Evolutionary conservation across 2,797 vertebrate species (phyloP).

Genomic region (Spea hammondii): DNA sequence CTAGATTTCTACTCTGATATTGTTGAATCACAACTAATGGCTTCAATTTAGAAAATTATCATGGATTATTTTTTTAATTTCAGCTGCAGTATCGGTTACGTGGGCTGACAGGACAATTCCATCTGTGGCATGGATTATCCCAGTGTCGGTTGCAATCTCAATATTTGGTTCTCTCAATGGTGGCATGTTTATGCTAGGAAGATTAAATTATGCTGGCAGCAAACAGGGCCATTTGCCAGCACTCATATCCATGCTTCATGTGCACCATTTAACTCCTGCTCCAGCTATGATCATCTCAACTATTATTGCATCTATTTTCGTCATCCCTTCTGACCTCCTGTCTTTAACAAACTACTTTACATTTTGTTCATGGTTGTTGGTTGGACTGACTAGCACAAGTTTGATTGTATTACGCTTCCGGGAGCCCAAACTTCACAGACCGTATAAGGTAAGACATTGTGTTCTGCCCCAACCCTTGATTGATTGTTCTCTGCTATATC

Average conservation of each 20-base stretch:
- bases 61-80: conserved; percentile 48
- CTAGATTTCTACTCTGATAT: too few relatives aligned
- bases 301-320: conserved; percentile 62
- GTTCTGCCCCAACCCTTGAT: too few relatives aligned
- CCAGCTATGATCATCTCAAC: conserved; percentile 67
- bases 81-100: conserved; percentile 69
- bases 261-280: conserved; percentile 63
- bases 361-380: conserved; percentile 61
- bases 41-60: too few relatives aligned
- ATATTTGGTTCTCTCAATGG: conserved; percentile 65
- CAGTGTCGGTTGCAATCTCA: conserved; percentile 66
- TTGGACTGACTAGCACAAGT: conserved; percentile 63
- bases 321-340: conserved; percentile 65
- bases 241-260: conserved; percentile 69
- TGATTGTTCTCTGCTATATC: too few relatives aligned
- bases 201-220: conserved; percentile 66
- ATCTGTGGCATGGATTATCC: conserved; percentile 65
- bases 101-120: conserved; percentile 70
- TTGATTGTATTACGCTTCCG: conserved; percentile 67
- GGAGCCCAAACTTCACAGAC: conserved; percentile 64
- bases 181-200: conserved; percentile 62
- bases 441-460: conserved; percentile 66
- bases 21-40: too few relatives aligned
- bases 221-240: conserved; percentile 65
- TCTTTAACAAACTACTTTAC: conserved; percentile 67